Percentiles rank a stretch among this genome's conserved stretches.
Evolutionary conservation across 2,888 invertebrate genomes (phyloP).

Genomic region (Drosophila atroscutellata): DNA sequence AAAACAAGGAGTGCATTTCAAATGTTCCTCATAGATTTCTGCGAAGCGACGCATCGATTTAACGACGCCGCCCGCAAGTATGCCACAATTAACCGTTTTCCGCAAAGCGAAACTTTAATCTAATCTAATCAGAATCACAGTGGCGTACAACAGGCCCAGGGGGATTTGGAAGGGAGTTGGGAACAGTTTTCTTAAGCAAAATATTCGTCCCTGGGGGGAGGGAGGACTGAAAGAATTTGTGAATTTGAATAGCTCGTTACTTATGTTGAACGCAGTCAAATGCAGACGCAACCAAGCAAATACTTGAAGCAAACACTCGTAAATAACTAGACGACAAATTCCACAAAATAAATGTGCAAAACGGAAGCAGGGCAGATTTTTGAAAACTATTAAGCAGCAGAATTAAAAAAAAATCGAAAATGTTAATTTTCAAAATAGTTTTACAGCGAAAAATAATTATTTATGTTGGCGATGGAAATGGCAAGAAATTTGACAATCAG

Average conservation of each 20-base stretch:
- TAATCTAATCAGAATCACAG: constrained; percentile 41
- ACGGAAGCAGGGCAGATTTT: neutral
- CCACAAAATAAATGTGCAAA: constrained; percentile 27
- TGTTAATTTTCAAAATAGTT: neutral
- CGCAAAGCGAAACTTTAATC: constrained; percentile 41
- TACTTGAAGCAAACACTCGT: constrained; percentile 13
- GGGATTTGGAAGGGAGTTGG: neutral
- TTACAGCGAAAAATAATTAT: neutral
- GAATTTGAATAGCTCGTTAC: constrained; percentile 51
- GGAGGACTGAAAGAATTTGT: constrained; percentile 26
- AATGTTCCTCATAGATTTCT: constrained; percentile 18
- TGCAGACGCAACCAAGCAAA: constrained; percentile 39
- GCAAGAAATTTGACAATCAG: neutral
- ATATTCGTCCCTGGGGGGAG: neutral
- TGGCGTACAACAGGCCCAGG: neutral
- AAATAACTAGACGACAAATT: constrained; percentile 36
- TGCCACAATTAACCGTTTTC: constrained; percentile 31
- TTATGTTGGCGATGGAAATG: neutral
- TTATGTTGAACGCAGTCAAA: constrained; percentile 49
- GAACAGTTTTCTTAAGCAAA: neutral
- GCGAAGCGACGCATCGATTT: constrained; percentile 45
- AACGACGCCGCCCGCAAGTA: constrained; percentile 50
- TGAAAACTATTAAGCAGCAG: neutral
- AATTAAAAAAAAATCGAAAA: neutral
- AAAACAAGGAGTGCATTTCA: constrained; percentile 4